These are phyloP conservation scores for Choristoneura rosaceana DNA, from an alignment of 2,888 invertebrate genomes.

Conservation along the genomic window DNA sequence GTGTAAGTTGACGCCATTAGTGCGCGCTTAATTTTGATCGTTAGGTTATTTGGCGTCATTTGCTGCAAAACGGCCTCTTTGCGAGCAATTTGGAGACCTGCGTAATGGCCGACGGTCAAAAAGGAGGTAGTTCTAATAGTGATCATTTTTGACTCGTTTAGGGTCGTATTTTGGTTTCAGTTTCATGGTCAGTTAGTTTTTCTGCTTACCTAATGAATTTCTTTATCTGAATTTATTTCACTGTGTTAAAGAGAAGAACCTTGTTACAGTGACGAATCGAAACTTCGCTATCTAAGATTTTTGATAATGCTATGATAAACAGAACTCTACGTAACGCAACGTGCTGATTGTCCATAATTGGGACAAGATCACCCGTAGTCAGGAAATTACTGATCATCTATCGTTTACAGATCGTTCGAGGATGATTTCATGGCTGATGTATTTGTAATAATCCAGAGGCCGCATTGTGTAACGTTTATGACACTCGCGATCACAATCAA, in stretches of 20 bases:
- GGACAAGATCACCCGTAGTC: constrained; percentile 23
- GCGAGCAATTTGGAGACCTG: constrained; percentile 20
- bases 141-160: background rate
- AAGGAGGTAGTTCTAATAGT: background rate
- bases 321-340: background rate
- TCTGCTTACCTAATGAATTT: no score
- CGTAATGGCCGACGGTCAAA: background rate
- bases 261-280: no score
- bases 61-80: constrained; percentile 14
- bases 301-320: background rate
- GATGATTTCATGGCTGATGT: constrained; percentile 14
- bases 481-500: no score
- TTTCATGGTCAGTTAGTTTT: background rate
- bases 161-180: background rate
- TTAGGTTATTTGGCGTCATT: constrained; percentile 24
- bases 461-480: no score
- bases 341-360: background rate
- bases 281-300: no score
- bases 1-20: constrained; percentile 21
- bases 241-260: no score
- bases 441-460: background rate
- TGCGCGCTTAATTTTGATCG: constrained; percentile 27
- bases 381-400: constrained; percentile 44
- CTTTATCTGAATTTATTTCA: no score
- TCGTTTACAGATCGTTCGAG: constrained; percentile 39